phyloP scores from a whole-genome alignment of 2,797 vertebrate species.

The Gymnothorax reevesii region DNA sequence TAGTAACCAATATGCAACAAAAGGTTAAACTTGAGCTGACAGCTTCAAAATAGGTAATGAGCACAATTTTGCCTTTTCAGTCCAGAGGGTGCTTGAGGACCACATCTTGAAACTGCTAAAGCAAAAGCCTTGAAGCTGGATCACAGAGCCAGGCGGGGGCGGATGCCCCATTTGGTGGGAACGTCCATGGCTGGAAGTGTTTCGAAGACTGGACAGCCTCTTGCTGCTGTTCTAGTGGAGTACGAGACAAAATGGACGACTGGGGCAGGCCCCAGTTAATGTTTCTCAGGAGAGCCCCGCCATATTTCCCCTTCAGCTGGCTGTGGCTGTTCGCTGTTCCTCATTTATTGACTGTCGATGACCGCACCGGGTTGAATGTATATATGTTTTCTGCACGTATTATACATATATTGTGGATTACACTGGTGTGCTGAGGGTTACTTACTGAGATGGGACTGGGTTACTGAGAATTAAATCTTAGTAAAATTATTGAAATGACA shows the following conservation, averaged over 20 bases:
- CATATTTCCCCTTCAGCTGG: neutral
- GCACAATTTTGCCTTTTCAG: constrained; percentile 62
- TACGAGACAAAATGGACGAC: neutral
- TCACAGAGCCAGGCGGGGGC: neutral
- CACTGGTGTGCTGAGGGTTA: neutral
- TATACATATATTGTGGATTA: neutral
- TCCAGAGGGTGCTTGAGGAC: constrained; percentile 91
- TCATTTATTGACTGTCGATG: neutral
- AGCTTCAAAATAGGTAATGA: neutral
- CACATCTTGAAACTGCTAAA: constrained; percentile 90
- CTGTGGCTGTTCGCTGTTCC: neutral
- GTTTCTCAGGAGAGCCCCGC: constrained; percentile 5
- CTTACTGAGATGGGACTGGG: neutral
- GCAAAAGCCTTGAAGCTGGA: constrained; percentile 44
- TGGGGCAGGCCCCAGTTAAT: neutral
- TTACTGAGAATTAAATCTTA: neutral
- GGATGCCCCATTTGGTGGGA: neutral
- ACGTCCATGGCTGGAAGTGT: neutral
- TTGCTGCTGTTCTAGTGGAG: constrained; percentile 12
- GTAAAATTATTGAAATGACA: neutral
- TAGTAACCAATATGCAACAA: too few species aligned
- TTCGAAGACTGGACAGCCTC: neutral
- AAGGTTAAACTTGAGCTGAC: neutral
- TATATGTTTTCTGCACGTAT: neutral
- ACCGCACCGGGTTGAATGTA: neutral